Evolutionary conservation across 2,113 vertebrate genomes (phyloP).

Genomic region (Hippopotamus amphibius): DNA sequence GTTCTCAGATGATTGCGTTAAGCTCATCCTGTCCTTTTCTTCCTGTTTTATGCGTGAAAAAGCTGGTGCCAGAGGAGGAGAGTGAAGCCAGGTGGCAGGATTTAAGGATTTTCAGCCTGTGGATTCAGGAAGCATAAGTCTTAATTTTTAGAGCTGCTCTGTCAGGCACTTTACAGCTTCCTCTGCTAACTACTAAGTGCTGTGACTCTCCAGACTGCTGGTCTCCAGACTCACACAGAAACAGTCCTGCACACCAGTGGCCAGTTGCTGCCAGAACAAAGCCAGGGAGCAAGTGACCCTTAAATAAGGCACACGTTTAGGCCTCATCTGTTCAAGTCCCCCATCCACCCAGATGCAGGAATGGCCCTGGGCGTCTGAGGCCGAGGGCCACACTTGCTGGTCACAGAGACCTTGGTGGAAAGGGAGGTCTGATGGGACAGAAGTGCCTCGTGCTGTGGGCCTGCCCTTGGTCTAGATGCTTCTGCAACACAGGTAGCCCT

Average conservation of each 20-base stretch:
- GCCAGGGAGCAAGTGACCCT: not conserved
- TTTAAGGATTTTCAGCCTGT: not conserved
- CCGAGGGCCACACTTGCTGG: not conserved
- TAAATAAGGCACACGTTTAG: not conserved
- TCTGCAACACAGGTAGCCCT: not conserved
- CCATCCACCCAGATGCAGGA: not conserved
- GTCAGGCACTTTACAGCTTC: not conserved
- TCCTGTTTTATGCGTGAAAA: rapidly evolving
- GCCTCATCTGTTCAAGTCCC: not conserved
- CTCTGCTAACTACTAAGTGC: not conserved
- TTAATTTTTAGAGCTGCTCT: not conserved
- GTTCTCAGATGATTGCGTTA: not conserved
- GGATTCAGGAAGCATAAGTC: not conserved
- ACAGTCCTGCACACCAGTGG: not conserved
- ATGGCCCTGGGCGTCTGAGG: not conserved
- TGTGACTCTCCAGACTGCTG: not conserved
- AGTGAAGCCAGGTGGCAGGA: not conserved
- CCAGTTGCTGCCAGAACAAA: not conserved
- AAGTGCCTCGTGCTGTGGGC: too few relatives aligned
- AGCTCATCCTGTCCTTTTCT: not conserved
- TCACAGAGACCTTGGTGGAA: not conserved
- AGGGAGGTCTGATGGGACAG: not conserved
- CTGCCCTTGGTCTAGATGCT: not conserved
- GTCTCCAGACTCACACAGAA: not conserved
- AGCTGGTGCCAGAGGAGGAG: too few relatives aligned